Evolutionary conservation across 1,140 invertebrate species (phyloP).

Genomic region (Diabrotica undecimpunctata): DNA sequence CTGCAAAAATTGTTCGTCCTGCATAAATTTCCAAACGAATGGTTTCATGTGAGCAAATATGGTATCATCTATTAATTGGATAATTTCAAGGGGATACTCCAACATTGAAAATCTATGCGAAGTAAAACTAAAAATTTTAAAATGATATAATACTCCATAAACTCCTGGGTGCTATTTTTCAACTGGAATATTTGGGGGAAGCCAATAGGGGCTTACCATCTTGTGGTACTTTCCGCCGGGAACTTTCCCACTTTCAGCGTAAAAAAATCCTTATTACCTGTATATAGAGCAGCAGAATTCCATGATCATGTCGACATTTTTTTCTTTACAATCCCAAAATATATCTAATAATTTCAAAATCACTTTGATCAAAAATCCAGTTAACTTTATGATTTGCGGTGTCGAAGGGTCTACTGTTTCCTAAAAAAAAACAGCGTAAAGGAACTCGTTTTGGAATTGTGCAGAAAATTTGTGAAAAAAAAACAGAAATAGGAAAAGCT

Average conservation of each 20-base stretch:
- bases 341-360: slow-evolving; percentile 23
- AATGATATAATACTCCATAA: no score
- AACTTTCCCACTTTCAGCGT: no score
- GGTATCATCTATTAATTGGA: slow-evolving; percentile 4
- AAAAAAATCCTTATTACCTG: slow-evolving; percentile 10
- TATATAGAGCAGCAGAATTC: slow-evolving; percentile 19
- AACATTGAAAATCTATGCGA: not conserved
- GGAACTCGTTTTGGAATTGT: not conserved
- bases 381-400: not conserved
- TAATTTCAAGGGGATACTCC: slow-evolving; percentile 8
- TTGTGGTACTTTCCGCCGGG: no score
- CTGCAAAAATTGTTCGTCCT: not conserved
- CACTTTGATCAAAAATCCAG: slow-evolving; percentile 24
- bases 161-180: no score
- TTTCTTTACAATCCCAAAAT: slow-evolving; percentile 15
- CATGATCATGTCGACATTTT: slow-evolving; percentile 1
- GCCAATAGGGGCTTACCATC: no score
- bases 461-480: no score
- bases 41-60: not conserved
- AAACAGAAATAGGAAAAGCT: no score
- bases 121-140: not conserved
- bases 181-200: no score
- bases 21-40: not conserved
- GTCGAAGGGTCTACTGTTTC: not conserved
- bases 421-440: not conserved